Evolutionary conservation across 2,797 vertebrate species (phyloP).

Genomic region (Enteromius trimaculatus): DNA sequence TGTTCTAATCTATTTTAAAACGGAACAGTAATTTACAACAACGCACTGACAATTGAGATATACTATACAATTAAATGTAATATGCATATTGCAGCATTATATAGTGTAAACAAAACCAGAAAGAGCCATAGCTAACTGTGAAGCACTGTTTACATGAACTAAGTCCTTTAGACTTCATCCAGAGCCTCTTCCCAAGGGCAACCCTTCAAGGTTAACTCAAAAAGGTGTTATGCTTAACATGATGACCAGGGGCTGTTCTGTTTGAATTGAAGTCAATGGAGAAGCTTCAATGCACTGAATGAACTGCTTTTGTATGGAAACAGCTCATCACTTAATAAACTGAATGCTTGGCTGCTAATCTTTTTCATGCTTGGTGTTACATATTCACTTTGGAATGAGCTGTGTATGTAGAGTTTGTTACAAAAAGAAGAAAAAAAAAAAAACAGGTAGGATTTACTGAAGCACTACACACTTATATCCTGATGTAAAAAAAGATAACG

Average conservation of each 20-base stretch:
- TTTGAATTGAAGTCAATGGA: conserved; percentile 3
- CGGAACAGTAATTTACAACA: not conserved
- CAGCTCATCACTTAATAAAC: not conserved
- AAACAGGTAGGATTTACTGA: not conserved
- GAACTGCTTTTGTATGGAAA: not conserved
- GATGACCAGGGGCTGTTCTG: not conserved
- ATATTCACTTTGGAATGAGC: not conserved
- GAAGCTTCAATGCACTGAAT: not conserved
- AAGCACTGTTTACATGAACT: not conserved
- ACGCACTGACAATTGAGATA: not conserved
- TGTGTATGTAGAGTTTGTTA: not conserved
- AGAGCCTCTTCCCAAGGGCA: not conserved
- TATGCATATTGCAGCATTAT: not conserved
- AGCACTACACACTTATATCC: not conserved
- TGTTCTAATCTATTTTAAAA: not conserved
- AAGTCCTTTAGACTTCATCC: not conserved
- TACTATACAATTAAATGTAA: not conserved
- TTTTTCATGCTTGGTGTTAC: not conserved
- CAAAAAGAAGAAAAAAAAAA: not conserved
- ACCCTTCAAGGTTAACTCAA: not conserved
- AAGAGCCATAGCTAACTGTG: not conserved
- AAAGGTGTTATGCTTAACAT: not conserved
- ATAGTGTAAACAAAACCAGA: not conserved
- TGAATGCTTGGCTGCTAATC: not conserved
- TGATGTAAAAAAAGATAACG: conserved; percentile 1